phyloP scores from a whole-genome alignment of 2,113 vertebrate genomes.

The Dipodomys stephensi region DNA sequence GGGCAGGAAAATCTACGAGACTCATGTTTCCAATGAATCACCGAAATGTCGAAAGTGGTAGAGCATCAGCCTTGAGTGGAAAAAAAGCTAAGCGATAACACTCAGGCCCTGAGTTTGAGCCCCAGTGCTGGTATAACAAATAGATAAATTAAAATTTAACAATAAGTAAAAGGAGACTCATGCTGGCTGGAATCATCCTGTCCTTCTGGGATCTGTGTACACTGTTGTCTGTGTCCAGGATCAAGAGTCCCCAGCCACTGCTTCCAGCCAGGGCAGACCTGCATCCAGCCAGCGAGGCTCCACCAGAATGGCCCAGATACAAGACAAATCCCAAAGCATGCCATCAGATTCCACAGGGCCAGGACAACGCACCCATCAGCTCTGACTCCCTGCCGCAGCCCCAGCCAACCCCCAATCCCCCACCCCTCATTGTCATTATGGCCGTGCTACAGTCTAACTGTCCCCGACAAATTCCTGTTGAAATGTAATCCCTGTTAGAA shows the following conservation, averaged over 20 bases:
- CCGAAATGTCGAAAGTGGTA: too few species aligned
- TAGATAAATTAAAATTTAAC: too few species aligned
- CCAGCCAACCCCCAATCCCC: rapidly evolving
- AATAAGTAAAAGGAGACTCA: rapidly evolving
- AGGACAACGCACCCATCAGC: rapidly evolving
- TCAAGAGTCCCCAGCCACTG: background rate
- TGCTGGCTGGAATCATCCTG: background rate
- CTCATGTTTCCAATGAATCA: too few species aligned
- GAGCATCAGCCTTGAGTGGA: too few species aligned
- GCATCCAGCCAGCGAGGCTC: background rate
- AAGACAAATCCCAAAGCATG: rapidly evolving
- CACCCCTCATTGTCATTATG: too few species aligned
- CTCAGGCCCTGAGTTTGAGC: too few species aligned
- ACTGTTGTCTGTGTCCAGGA: background rate
- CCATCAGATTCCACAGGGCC: rapidly evolving
- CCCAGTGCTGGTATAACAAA: too few species aligned
- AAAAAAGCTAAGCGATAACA: too few species aligned
- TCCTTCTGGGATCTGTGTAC: background rate
- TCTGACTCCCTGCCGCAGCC: rapidly evolving
- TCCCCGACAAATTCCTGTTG: too few species aligned
- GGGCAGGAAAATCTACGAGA: too few species aligned
- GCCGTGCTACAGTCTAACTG: too few species aligned
- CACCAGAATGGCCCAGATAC: background rate
- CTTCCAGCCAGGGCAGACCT: background rate
- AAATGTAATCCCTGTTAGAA: background rate